phyloP scores from a whole-genome alignment of 2,113 vertebrate genomes.

The Petaurus breviceps region DNA sequence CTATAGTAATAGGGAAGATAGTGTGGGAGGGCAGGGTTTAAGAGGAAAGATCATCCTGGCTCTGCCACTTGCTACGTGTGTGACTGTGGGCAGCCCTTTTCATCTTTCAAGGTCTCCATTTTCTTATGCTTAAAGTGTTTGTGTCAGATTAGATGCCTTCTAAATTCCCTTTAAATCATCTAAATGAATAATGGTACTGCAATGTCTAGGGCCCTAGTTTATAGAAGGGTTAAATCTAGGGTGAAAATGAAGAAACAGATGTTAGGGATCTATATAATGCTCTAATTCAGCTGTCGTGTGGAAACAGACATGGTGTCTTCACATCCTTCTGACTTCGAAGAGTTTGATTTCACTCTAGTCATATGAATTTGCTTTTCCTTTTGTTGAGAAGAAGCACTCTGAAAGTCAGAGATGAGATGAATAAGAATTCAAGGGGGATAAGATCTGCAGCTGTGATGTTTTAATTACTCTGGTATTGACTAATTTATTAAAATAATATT shows the following conservation, averaged over 20 bases:
- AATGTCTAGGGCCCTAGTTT: neutral
- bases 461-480: slow-evolving; percentile 31
- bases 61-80: neutral
- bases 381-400: neutral
- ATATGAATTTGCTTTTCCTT: neutral
- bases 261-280: neutral
- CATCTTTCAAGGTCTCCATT: neutral
- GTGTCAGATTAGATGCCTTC: too few species aligned
- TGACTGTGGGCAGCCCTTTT: neutral
- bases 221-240: neutral
- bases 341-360: neutral
- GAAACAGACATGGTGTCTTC: neutral
- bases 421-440: neutral
- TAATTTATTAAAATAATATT: slow-evolving; percentile 16
- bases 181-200: neutral
- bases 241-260: neutral
- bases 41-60: too few species aligned
- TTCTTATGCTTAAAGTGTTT: neutral
- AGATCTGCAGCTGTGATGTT: slow-evolving; percentile 29
- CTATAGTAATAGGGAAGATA: too few species aligned
- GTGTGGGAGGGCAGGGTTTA: too few species aligned
- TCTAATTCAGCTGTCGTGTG: neutral
- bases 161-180: neutral
- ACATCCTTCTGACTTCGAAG: neutral
- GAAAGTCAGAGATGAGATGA: neutral